A percentile compares a stretch with the other conserved stretches of the same genome.
These are phyloP conservation scores for Scaptomyza polygonia DNA, from an alignment of 2,888 invertebrate species.

Conservation along the genomic window DNA sequence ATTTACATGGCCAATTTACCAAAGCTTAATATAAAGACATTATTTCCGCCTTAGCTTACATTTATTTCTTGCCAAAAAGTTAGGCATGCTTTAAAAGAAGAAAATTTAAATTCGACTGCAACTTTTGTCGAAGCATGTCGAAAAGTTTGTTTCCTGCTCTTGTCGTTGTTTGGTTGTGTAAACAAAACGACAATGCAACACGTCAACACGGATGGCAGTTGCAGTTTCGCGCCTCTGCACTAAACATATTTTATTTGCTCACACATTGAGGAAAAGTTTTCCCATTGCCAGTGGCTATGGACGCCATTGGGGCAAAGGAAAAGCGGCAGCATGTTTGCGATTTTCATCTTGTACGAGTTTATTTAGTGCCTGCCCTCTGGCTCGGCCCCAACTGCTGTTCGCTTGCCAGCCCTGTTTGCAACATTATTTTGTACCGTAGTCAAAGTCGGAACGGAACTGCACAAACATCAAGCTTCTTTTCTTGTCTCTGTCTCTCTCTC, in stretches of 20 bases:
- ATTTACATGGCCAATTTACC: background rate
- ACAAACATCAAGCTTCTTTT: slow-evolving; percentile 17
- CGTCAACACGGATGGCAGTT: slow-evolving; percentile 54
- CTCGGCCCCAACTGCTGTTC: slow-evolving; percentile 36
- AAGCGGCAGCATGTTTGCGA: slow-evolving; percentile 59
- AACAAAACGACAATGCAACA: slow-evolving; percentile 56
- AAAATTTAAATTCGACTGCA: slow-evolving; percentile 11
- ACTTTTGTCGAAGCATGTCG: slow-evolving; percentile 23
- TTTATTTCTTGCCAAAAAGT: background rate
- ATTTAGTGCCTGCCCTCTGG: slow-evolving; percentile 51
- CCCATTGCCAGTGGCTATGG: slow-evolving; percentile 48
- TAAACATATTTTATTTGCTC: slow-evolving; percentile 75
- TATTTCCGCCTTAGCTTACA: background rate
- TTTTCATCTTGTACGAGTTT: slow-evolving; percentile 73
- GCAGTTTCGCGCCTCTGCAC: slow-evolving; percentile 54
- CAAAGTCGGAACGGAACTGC: slow-evolving; percentile 18
- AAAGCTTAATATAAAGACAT: background rate
- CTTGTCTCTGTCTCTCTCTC: background rate
- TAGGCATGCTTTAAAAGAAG: slow-evolving; percentile 2
- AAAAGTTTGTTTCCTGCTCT: slow-evolving; percentile 44
- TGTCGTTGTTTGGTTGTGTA: slow-evolving; percentile 47
- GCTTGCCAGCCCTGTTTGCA: slow-evolving; percentile 45
- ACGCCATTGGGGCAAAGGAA: slow-evolving; percentile 18
- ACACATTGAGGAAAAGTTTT: slow-evolving; percentile 65
- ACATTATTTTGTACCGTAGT: slow-evolving; percentile 46